Evolutionary conservation across 2,113 vertebrate genomes (phyloP).

Genomic region (Ovis aries): DNA sequence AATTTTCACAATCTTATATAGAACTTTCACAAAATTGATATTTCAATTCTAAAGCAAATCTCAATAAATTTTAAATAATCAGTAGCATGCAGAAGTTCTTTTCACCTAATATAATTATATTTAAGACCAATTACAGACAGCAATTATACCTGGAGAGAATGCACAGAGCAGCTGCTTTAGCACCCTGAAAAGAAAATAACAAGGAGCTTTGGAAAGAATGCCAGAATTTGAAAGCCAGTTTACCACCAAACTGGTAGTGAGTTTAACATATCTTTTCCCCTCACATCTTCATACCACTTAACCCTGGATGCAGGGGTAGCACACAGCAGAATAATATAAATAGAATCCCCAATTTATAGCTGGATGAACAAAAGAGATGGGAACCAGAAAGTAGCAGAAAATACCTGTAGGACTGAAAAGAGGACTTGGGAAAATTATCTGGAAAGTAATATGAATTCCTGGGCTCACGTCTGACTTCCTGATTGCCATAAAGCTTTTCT

Average conservation of each 20-base stretch:
- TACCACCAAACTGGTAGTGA: neutral
- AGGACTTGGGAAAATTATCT: neutral
- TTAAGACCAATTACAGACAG: neutral
- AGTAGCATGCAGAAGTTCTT: neutral
- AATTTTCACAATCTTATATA: neutral
- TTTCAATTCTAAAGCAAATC: neutral
- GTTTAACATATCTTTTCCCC: neutral
- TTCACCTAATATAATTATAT: neutral
- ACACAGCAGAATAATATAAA: neutral
- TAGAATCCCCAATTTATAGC: neutral
- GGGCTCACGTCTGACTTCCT: neutral
- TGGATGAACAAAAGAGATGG: neutral
- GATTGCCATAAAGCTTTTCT: neutral
- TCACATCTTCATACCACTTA: neutral
- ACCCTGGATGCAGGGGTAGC: neutral
- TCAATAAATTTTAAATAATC: neutral
- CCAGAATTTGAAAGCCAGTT: neutral
- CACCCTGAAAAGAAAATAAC: neutral
- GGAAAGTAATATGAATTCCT: neutral
- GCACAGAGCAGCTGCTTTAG: neutral
- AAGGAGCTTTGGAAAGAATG: neutral
- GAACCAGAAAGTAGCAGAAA: neutral
- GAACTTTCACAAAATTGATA: neutral
- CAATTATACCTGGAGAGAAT: neutral
- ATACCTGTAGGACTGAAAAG: neutral